These are phyloP conservation scores for Coenonympha arcania DNA, from an alignment of 2,888 invertebrate species.

Conservation along the genomic window DNA sequence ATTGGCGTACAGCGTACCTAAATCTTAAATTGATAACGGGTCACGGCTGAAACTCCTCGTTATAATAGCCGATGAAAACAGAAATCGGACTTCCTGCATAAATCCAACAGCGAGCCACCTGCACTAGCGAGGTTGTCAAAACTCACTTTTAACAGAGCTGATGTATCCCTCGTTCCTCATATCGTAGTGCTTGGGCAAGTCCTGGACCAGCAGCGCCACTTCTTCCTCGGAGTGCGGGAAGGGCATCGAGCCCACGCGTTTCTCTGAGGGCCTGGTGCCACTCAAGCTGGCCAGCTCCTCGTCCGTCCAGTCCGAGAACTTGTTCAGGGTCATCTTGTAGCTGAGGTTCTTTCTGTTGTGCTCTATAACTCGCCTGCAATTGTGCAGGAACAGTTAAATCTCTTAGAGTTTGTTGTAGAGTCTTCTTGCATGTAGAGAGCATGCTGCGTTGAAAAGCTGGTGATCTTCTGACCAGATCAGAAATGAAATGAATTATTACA, in stretches of 20 bases:
- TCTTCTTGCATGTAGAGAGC: neutral
- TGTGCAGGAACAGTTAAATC: neutral
- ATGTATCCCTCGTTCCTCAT: constrained; percentile 41
- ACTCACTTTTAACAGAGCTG: constrained; percentile 38
- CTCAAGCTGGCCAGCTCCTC: constrained; percentile 34
- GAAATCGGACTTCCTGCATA: too few relatives aligned
- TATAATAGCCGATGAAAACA: too few relatives aligned
- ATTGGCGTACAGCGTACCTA: too few relatives aligned
- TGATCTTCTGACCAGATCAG: too few relatives aligned
- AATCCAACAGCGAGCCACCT: too few relatives aligned
- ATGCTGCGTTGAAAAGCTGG: too few relatives aligned
- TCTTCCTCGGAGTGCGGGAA: constrained; percentile 36
- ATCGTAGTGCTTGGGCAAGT: constrained; percentile 41
- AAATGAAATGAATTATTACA: too few relatives aligned
- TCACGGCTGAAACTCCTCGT: too few relatives aligned
- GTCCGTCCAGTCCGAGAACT: constrained; percentile 39
- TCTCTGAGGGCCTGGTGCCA: constrained; percentile 28
- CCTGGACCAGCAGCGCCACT: constrained; percentile 28
- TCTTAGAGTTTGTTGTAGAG: neutral
- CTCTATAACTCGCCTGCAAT: constrained; percentile 34
- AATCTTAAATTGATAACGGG: too few relatives aligned
- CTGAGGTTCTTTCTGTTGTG: constrained; percentile 40
- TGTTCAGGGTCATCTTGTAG: constrained; percentile 40
- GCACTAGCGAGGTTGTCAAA: too few relatives aligned
- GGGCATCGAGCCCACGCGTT: constrained; percentile 24